A percentile compares a stretch with the other conserved stretches of the same genome.
phyloP scores from a whole-genome alignment of 2,888 invertebrate species.

The Drosophila hamatofila region DNA sequence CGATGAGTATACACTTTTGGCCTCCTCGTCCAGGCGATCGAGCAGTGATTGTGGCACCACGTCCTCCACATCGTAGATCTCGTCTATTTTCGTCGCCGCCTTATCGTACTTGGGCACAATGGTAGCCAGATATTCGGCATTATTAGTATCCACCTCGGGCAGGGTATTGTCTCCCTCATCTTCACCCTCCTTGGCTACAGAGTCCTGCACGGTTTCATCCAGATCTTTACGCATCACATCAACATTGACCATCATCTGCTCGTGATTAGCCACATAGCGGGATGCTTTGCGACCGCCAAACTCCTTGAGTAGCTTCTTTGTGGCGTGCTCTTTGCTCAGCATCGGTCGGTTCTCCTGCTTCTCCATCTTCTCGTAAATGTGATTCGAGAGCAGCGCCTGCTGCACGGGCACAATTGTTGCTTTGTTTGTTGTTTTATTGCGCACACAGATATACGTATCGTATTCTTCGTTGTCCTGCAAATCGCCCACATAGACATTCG shows the following conservation, averaged over 20 bases:
- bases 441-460: slow-evolving; percentile 81
- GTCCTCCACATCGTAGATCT: slow-evolving; percentile 77
- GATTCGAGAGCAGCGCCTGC: slow-evolving; percentile 76
- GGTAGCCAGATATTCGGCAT: slow-evolving; percentile 58
- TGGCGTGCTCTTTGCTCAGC: slow-evolving; percentile 64
- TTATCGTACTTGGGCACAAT: slow-evolving; percentile 80
- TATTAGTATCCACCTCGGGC: slow-evolving; percentile 45
- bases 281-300: slow-evolving; percentile 82
- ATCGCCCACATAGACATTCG: slow-evolving; percentile 73
- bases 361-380: slow-evolving; percentile 73
- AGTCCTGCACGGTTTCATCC: slow-evolving; percentile 72
- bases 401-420: slow-evolving; percentile 81
- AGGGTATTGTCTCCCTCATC: slow-evolving; percentile 42
- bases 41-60: slow-evolving; percentile 77
- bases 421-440: slow-evolving; percentile 81
- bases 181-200: slow-evolving; percentile 30
- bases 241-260: slow-evolving; percentile 81
- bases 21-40: slow-evolving; percentile 82
- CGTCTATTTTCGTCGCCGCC: slow-evolving; percentile 71
- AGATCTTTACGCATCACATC: slow-evolving; percentile 80
- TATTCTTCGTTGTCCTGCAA: slow-evolving; percentile 56
- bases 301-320: slow-evolving; percentile 72
- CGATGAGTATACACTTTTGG: slow-evolving; percentile 70
- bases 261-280: slow-evolving; percentile 67
- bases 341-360: slow-evolving; percentile 33